These are phyloP conservation scores for Leontocebus nigricollis DNA, from an alignment of 2,797 vertebrate species.

Conservation along the genomic window DNA sequence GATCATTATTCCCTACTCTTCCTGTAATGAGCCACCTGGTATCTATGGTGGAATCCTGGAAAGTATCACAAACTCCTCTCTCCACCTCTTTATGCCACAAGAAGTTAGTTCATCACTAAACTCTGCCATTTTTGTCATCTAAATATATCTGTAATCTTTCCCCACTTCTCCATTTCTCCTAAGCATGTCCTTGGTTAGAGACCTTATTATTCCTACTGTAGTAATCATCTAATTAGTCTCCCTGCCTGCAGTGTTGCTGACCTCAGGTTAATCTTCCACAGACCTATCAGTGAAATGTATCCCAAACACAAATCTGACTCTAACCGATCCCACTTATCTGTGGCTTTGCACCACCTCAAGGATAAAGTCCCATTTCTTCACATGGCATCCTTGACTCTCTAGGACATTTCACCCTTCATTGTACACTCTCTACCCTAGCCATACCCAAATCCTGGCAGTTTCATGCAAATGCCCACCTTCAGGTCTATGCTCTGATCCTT, in stretches of 20 bases:
- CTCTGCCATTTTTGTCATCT: background rate
- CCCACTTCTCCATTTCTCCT: no score
- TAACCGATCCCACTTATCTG: background rate
- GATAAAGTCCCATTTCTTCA: background rate
- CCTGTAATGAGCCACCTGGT: background rate
- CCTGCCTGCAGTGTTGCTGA: background rate
- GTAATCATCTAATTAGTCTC: background rate
- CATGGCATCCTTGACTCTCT: background rate
- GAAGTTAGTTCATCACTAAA: background rate
- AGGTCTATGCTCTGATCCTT: background rate
- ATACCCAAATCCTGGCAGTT: background rate
- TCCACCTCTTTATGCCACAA: background rate
- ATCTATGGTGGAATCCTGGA: background rate
- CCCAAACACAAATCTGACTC: background rate
- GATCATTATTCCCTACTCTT: background rate
- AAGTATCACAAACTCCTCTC: background rate
- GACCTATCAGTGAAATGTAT: background rate
- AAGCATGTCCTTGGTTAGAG: background rate
- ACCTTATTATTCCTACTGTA: background rate
- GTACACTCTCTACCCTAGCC: background rate
- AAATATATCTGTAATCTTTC: background rate
- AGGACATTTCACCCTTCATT: background rate
- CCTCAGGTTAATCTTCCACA: background rate
- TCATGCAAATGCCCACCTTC: background rate
- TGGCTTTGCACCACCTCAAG: background rate